These are phyloP conservation scores for Echiichthys vipera DNA, from an alignment of 2,797 vertebrate species.

Conservation along the genomic window DNA sequence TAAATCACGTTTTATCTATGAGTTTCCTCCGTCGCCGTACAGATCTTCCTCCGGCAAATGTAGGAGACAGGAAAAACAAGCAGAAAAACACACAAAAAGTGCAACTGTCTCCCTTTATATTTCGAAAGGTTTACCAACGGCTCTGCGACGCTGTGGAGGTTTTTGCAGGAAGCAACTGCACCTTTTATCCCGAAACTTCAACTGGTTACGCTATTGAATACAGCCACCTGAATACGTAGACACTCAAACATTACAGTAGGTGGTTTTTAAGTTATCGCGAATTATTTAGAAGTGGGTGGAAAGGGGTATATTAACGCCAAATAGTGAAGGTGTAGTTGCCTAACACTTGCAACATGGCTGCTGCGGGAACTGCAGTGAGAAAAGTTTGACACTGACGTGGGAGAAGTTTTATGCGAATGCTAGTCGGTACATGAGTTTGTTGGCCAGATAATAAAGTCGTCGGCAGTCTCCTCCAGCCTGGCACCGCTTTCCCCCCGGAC, in stretches of 20 bases:
- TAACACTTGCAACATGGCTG: constrained; percentile 88
- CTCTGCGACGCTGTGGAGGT: constrained; percentile 68
- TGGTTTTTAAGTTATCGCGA: constrained; percentile 15
- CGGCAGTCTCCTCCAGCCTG: constrained; percentile 36
- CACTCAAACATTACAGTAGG: constrained; percentile 22
- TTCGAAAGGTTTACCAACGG: constrained; percentile 57
- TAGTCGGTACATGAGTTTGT: constrained; percentile 48
- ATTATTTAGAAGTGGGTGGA: constrained; percentile 34
- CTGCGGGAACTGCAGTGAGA: constrained; percentile 73
- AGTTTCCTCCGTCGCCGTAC: not conserved
- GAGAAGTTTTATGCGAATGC: constrained; percentile 76
- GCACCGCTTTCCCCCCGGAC: constrained; percentile 51
- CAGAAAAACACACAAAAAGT: constrained; percentile 48
- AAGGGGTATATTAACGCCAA: constrained; percentile 36
- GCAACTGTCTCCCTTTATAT: constrained; percentile 47
- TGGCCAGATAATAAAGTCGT: constrained; percentile 34
- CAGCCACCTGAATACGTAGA: constrained; percentile 8
- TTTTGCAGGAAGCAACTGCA: constrained; percentile 68
- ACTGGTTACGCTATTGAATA: constrained; percentile 30
- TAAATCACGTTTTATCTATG: constrained; percentile 18
- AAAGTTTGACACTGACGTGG: constrained; percentile 86
- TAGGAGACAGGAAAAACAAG: constrained; percentile 11
- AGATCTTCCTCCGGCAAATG: constrained; percentile 11
- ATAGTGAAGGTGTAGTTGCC: constrained; percentile 77
- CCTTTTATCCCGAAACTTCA: constrained; percentile 72